phyloP scores from a whole-genome alignment of 1,140 invertebrate genomes.

The Bombyx mori region DNA sequence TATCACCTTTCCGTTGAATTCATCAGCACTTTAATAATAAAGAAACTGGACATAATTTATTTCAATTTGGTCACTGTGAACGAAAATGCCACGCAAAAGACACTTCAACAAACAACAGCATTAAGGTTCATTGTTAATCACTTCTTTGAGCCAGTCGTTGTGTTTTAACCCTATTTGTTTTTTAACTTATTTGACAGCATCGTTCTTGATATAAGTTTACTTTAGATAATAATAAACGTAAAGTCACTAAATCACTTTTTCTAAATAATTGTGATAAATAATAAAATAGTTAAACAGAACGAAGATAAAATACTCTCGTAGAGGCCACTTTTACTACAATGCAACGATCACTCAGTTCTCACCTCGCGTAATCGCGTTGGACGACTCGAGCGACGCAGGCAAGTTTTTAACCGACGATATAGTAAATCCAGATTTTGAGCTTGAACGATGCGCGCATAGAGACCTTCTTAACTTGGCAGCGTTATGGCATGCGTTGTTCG shows the following conservation, averaged over 20 bases:
- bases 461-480: conserved; percentile 43
- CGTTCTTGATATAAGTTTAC: conserved; percentile 14
- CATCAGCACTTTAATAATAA: conserved; percentile 32
- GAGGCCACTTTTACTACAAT: conserved; percentile 47
- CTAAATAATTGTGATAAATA: not conserved
- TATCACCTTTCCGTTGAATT: conserved; percentile 25
- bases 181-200: conserved; percentile 57
- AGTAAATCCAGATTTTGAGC: conserved; percentile 10
- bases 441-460: conserved; percentile 3
- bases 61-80: conserved; percentile 36
- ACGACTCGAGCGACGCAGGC: conserved; percentile 61
- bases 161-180: conserved; percentile 63
- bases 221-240: no score
- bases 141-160: conserved; percentile 27
- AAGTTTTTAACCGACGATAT: conserved; percentile 38
- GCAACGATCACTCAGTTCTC: conserved; percentile 39
- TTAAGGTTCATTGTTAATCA: conserved; percentile 46
- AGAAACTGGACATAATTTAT: conserved; percentile 47
- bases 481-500: conserved; percentile 56
- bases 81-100: conserved; percentile 23
- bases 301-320: conserved; percentile 23
- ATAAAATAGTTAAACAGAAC: not conserved
- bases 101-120: conserved; percentile 25
- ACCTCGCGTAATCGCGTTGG: conserved; percentile 62
- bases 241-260: no score